phyloP scores from a whole-genome alignment of 2,888 invertebrate genomes.

The Taphrorychus bicolor region DNA sequence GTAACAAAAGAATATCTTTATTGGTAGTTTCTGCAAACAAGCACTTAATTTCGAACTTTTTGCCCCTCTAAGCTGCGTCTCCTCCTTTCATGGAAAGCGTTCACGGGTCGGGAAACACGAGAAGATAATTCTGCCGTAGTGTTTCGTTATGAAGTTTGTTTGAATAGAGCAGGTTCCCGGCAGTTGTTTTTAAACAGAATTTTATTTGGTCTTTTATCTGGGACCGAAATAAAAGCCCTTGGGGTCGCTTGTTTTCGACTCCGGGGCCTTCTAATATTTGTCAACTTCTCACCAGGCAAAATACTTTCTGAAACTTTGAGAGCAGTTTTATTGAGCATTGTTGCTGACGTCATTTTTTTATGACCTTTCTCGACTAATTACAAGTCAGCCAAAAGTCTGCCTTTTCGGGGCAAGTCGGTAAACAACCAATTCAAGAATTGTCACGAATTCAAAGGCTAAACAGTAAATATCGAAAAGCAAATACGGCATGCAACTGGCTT shows the following conservation, averaged over 20 bases:
- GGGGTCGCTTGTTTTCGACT: slow-evolving; percentile 22
- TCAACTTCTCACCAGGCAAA: slow-evolving; percentile 5
- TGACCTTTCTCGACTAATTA: neutral
- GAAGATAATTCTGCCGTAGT: slow-evolving; percentile 38
- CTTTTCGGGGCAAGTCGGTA: neutral
- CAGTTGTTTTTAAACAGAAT: slow-evolving; percentile 37
- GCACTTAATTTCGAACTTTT: slow-evolving; percentile 32
- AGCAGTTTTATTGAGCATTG: neutral
- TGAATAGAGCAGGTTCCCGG: slow-evolving; percentile 38
- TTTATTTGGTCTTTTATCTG: slow-evolving; percentile 37
- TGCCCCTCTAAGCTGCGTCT: slow-evolving; percentile 14
- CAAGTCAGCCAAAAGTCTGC: neutral
- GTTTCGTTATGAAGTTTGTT: slow-evolving; percentile 41
- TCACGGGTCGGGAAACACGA: slow-evolving; percentile 37
- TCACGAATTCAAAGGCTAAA: slow-evolving; percentile 8
- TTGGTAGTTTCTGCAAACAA: slow-evolving; percentile 25
- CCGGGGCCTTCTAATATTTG: slow-evolving; percentile 12
- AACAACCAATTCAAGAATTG: neutral
- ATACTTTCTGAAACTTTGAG: neutral
- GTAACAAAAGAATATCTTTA: slow-evolving; percentile 17
- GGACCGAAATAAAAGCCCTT: slow-evolving; percentile 19
- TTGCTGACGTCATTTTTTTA: neutral
- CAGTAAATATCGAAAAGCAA: slow-evolving; percentile 22
- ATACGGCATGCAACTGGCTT: slow-evolving; percentile 17
- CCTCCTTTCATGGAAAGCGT: slow-evolving; percentile 25